phyloP scores from a whole-genome alignment of 2,888 invertebrate genomes.

The Polydrusus tereticollis region DNA sequence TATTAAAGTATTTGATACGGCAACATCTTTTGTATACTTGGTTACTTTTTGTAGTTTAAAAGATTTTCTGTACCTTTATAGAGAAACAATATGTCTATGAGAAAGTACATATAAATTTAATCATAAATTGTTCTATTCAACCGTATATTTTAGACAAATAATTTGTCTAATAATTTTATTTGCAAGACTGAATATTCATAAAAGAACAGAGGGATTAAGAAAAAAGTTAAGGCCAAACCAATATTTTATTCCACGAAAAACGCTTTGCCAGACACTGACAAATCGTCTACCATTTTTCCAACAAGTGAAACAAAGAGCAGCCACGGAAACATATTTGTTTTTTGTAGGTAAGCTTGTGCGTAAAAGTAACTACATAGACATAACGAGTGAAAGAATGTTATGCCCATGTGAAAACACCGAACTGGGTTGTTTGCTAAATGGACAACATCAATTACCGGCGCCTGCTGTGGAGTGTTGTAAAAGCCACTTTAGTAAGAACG shows the following conservation, averaged over 20 bases:
- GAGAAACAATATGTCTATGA: no score
- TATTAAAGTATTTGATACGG: no score
- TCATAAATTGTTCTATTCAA: neutral
- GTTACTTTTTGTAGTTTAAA: no score
- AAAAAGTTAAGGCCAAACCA: constrained; percentile 11
- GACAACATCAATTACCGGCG: constrained; percentile 37
- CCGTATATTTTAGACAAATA: neutral
- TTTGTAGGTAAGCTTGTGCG: constrained; percentile 39
- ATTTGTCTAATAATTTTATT: constrained; percentile 6
- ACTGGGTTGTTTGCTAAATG: constrained; percentile 40
- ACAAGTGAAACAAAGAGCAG: constrained; percentile 24
- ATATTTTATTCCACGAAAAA: constrained; percentile 34
- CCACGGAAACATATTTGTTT: constrained; percentile 41
- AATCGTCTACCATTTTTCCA: constrained; percentile 31
- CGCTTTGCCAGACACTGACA: constrained; percentile 34
- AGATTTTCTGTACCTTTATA: no score
- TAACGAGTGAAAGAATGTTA: constrained; percentile 20
- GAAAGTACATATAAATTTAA: neutral
- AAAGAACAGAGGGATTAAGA: constrained; percentile 7
- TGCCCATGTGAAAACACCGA: constrained; percentile 33
- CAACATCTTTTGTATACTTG: no score
- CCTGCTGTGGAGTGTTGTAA: constrained; percentile 15
- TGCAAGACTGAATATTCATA: constrained; percentile 6
- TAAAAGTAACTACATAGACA: constrained; percentile 41
- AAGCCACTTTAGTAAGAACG: constrained; percentile 24